These are phyloP conservation scores for Kradibia gibbosae DNA, from an alignment of 1,140 invertebrate genomes.

Conservation along the genomic window DNA sequence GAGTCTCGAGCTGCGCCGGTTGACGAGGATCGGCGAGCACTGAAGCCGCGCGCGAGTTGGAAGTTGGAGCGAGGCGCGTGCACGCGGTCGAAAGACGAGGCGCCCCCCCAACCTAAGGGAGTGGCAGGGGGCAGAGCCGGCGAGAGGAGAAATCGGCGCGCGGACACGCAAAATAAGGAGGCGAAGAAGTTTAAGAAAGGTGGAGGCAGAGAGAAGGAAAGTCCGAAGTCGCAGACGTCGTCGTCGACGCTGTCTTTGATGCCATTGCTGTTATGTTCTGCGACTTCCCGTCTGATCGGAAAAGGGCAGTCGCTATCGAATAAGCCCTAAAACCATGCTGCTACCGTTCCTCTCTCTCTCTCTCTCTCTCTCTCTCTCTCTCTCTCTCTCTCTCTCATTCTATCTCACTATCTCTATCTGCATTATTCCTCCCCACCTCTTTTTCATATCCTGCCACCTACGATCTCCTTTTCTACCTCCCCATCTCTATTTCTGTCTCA, in stretches of 20 bases:
- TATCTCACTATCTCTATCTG: too few relatives aligned
- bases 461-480: too few relatives aligned
- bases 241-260: neutral
- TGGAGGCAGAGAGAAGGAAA: neutral
- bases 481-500: neutral
- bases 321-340: too few relatives aligned
- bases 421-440: neutral
- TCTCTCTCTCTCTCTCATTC: neutral
- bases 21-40: conserved; percentile 22
- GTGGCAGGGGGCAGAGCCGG: conserved; percentile 29
- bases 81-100: neutral
- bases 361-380: neutral
- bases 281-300: neutral
- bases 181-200: neutral
- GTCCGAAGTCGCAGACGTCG: neutral
- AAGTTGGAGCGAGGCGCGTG: conserved; percentile 7
- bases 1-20: neutral
- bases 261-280: neutral
- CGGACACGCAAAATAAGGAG: neutral
- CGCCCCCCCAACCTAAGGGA: conserved; percentile 36
- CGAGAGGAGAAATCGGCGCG: conserved; percentile 26
- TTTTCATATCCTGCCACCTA: neutral
- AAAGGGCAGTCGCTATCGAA: conserved; percentile 23
- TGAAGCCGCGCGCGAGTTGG: neutral
- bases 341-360: neutral